phyloP scores from a whole-genome alignment of 2,888 invertebrate genomes.

The Tachina grossa region DNA sequence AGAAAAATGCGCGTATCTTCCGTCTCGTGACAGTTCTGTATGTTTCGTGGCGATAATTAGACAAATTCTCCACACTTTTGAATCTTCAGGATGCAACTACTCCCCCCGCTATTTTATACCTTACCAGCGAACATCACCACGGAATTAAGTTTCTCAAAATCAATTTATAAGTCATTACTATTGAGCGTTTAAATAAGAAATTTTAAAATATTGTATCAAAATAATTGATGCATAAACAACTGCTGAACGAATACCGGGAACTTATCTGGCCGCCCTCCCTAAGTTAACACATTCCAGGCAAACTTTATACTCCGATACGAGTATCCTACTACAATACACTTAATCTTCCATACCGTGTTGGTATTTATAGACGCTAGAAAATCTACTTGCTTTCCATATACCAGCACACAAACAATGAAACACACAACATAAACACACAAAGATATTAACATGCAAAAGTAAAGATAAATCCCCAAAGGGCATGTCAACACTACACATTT shows the following conservation, averaged over 20 bases:
- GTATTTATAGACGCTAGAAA: slow-evolving; percentile 51
- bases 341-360: slow-evolving; percentile 24
- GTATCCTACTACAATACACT: slow-evolving; percentile 24
- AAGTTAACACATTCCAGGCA: background rate
- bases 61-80: too few relatives aligned
- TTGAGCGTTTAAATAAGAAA: too few relatives aligned
- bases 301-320: slow-evolving; percentile 12
- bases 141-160: too few relatives aligned
- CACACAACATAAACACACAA: background rate
- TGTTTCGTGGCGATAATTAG: too few relatives aligned
- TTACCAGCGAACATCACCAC: too few relatives aligned
- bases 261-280: background rate
- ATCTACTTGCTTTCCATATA: slow-evolving; percentile 9
- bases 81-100: too few relatives aligned
- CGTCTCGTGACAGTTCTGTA: too few relatives aligned
- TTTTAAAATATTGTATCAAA: too few relatives aligned
- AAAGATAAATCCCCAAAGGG: slow-evolving; percentile 67
- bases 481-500: slow-evolving; percentile 71
- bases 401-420: slow-evolving; percentile 7
- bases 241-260: background rate
- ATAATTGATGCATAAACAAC: background rate
- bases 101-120: too few relatives aligned
- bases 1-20: too few relatives aligned
- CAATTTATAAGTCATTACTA: too few relatives aligned
- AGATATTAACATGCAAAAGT: slow-evolving; percentile 35